Percentiles rank a stretch among this genome's conserved stretches.
Evolutionary conservation across 1,140 invertebrate species (phyloP).

Genomic region (Bombus terrestris): DNA sequence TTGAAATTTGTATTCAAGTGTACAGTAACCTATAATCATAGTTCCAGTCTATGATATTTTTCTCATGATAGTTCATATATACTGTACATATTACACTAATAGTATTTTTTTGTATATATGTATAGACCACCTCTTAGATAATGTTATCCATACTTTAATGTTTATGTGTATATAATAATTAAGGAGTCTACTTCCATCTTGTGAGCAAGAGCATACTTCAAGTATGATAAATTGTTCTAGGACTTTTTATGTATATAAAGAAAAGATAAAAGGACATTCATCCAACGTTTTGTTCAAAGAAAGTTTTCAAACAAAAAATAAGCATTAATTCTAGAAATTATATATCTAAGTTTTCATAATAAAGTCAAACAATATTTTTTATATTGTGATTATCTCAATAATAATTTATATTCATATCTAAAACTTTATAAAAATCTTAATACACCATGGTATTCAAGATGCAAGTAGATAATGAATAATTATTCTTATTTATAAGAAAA

Average conservation of each 20-base stretch:
- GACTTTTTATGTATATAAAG: not conserved
- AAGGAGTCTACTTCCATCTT: conserved; percentile 36
- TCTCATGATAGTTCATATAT: conserved; percentile 11
- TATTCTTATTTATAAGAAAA: conserved; percentile 10
- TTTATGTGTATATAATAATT: conserved; percentile 39
- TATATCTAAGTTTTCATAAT: not conserved
- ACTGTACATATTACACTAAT: conserved; percentile 45
- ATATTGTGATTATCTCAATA: not conserved
- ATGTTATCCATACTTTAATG: conserved; percentile 35
- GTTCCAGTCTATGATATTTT: conserved; percentile 32
- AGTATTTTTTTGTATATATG: conserved; percentile 30
- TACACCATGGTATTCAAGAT: not conserved
- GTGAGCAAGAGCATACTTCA: conserved; percentile 22
- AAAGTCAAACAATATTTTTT: not conserved
- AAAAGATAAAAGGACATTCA: not conserved
- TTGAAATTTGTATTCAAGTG: conserved; percentile 8
- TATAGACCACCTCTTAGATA: conserved; percentile 43
- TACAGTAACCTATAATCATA: conserved; percentile 14
- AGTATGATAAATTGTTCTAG: conserved; percentile 7
- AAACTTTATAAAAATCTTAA: not conserved
- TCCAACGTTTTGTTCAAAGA: conserved; percentile 5
- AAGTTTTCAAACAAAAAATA: not conserved
- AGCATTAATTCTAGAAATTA: not conserved
- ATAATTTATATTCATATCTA: not conserved
- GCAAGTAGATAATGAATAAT: not conserved